These are phyloP conservation scores for Margaritifera margaritifera DNA, from an alignment of 2,888 invertebrate genomes.

Conservation along the genomic window DNA sequence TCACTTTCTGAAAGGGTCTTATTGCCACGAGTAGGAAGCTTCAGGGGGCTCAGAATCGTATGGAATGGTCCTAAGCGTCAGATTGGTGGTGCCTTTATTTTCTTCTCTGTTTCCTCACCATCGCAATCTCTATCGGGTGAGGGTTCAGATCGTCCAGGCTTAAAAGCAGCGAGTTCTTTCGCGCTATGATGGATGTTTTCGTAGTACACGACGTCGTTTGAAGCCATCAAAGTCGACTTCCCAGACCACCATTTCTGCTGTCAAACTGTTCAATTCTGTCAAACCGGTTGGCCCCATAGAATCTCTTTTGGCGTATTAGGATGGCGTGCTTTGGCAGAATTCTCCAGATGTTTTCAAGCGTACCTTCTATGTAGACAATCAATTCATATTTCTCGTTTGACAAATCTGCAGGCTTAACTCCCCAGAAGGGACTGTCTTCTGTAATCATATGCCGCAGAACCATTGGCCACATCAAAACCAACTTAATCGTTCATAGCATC, in stretches of 20 bases:
- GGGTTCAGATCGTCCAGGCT: too few relatives aligned
- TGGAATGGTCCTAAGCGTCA: too few relatives aligned
- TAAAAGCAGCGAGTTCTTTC: conserved; percentile 36
- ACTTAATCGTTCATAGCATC: conserved; percentile 90
- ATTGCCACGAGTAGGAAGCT: too few relatives aligned
- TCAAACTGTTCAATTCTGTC: conserved; percentile 61
- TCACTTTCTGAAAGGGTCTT: too few relatives aligned
- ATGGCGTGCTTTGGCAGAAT: conserved; percentile 74
- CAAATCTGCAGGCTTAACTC: conserved; percentile 90
- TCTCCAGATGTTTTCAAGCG: conserved; percentile 88
- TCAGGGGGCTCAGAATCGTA: too few relatives aligned
- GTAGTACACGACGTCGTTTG: conserved; percentile 58
- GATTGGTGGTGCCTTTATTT: too few relatives aligned
- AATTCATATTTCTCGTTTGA: conserved; percentile 85
- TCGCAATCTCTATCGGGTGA: too few relatives aligned
- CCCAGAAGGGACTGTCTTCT: conserved; percentile 89
- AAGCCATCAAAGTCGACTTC: conserved; percentile 60
- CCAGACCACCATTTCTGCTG: conserved; percentile 54
- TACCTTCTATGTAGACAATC: conserved; percentile 92
- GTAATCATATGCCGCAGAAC: conserved; percentile 96
- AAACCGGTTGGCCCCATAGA: conserved; percentile 68
- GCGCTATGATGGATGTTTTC: conserved; percentile 48
- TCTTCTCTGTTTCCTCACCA: too few relatives aligned
- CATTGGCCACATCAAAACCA: conserved; percentile 98
- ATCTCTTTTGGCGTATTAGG: conserved; percentile 72